phyloP scores from a whole-genome alignment of 2,888 invertebrate species.

The Ormyrus pomaceus region DNA sequence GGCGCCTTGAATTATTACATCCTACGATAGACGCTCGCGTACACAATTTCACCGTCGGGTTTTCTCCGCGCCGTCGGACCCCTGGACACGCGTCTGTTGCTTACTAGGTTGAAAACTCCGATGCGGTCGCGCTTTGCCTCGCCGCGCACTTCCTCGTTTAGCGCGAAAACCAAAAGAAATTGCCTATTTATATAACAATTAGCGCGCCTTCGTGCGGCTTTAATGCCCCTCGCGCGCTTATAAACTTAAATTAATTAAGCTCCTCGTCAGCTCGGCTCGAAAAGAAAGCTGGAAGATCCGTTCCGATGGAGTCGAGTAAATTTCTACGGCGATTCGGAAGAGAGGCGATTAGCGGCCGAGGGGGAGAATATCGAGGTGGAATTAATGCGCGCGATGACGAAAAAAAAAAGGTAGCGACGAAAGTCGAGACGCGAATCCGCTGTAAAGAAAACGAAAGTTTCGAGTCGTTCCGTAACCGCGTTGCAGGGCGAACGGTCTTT shows the following conservation, averaged over 20 bases:
- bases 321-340: too few relatives aligned
- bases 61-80: constrained; percentile 43
- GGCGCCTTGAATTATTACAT: too few relatives aligned
- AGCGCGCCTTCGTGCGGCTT: background rate
- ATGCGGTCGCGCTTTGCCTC: constrained; percentile 21
- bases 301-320: too few relatives aligned
- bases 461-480: constrained; percentile 17
- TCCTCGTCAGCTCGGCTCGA: too few relatives aligned
- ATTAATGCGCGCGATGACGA: background rate
- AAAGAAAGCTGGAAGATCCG: too few relatives aligned
- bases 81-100: constrained; percentile 59
- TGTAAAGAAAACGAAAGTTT: constrained; percentile 51
- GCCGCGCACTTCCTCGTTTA: background rate
- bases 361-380: too few relatives aligned
- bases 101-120: constrained; percentile 57
- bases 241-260: too few relatives aligned
- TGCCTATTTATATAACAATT: constrained; percentile 2
- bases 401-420: background rate
- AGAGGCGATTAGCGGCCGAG: too few relatives aligned
- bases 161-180: background rate
- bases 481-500: constrained; percentile 38
- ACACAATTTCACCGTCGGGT: constrained; percentile 40
- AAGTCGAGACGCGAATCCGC: constrained; percentile 17
- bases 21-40: too few relatives aligned
- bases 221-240: too few relatives aligned